These are phyloP conservation scores for Paedocypris micromegethes DNA, from an alignment of 2,797 vertebrate species.

Conservation along the genomic window DNA sequence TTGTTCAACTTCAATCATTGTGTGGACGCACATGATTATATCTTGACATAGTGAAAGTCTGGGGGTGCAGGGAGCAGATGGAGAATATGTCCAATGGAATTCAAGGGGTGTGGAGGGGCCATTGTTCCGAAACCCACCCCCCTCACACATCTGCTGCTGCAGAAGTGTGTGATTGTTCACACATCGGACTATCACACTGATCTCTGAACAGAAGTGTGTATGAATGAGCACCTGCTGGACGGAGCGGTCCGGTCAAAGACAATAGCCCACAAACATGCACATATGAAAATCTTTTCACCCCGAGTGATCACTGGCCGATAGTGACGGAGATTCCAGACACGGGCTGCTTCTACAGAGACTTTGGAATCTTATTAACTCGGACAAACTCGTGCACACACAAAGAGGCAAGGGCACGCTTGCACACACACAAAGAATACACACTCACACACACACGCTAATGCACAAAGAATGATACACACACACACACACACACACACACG, in stretches of 20 bases:
- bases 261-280: slow-evolving; percentile 13
- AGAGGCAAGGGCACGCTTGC: not conserved
- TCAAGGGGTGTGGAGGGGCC: slow-evolving; percentile 46
- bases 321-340: not conserved
- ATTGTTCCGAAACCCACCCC: slow-evolving; percentile 56
- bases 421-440: not conserved
- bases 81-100: slow-evolving; percentile 60
- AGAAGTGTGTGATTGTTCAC: slow-evolving; percentile 28
- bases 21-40: slow-evolving; percentile 34
- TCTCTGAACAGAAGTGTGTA: slow-evolving; percentile 12
- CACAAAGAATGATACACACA: too few species aligned
- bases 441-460: not conserved
- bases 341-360: slow-evolving; percentile 1
- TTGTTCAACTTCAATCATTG: slow-evolving; percentile 11
- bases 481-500: too few species aligned
- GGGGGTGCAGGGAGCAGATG: slow-evolving; percentile 67
- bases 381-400: not conserved
- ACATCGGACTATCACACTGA: slow-evolving; percentile 15
- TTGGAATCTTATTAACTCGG: slow-evolving; percentile 21
- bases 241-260: slow-evolving; percentile 13
- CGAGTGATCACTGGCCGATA: not conserved
- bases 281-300: slow-evolving; percentile 2
- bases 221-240: slow-evolving; percentile 39
- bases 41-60: slow-evolving; percentile 53
- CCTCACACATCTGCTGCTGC: slow-evolving; percentile 39